Conservation (phyloP, 2,888 invertebrate genomes). For the Euclidia mi region DNA sequence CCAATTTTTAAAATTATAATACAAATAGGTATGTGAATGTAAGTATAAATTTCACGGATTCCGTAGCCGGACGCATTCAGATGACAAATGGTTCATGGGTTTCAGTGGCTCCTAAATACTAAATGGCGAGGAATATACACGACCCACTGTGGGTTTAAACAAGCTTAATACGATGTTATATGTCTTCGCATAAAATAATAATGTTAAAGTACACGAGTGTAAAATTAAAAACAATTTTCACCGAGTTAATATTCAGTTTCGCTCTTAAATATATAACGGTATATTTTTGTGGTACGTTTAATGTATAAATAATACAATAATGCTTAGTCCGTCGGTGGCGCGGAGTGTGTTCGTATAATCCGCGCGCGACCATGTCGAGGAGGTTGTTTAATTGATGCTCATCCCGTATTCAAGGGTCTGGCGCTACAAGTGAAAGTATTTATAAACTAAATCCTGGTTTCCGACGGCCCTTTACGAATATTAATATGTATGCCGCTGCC, state of each 20-base stretch:
- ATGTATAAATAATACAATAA: conserved; percentile 54
- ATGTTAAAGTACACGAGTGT: too few species aligned
- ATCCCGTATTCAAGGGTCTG: conserved; percentile 79
- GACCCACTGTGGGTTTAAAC: too few species aligned
- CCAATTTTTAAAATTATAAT: too few species aligned
- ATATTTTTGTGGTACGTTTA: conserved; percentile 31
- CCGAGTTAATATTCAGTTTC: neutral
- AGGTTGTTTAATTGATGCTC: conserved; percentile 79
- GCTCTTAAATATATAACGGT: conserved; percentile 24
- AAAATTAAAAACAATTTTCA: neutral
- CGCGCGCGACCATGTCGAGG: conserved; percentile 59
- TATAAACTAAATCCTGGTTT: conserved; percentile 58
- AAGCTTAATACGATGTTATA: too few species aligned
- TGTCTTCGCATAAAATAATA: too few species aligned
- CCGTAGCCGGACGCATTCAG: too few species aligned
- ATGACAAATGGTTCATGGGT: too few species aligned
- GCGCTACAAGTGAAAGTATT: conserved; percentile 72
- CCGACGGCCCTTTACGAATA: conserved; percentile 30
- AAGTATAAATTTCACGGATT: too few species aligned
- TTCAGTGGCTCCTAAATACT: too few species aligned
- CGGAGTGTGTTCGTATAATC: conserved; percentile 45
- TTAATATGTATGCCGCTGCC: conserved; percentile 5
- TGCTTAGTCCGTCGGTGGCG: conserved; percentile 32
- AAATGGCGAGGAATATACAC: too few species aligned
- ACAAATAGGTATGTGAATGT: too few species aligned